Base-by-base conservation (phyloP, 2,797 vertebrate species). In the Manis javanica region DNA sequence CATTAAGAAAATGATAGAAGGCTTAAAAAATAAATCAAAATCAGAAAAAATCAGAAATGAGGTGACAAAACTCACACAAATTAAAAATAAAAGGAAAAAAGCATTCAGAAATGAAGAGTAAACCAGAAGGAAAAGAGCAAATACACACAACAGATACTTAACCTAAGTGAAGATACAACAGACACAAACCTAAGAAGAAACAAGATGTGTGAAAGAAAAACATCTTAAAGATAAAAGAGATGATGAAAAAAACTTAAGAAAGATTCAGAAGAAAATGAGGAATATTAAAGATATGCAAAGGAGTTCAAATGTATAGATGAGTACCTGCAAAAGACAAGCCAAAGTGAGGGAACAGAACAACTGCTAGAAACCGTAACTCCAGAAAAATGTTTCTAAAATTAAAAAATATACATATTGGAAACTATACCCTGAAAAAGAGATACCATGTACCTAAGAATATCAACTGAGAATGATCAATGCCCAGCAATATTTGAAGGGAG, bases 261-360 rank as follows among this genome's bases (percentile, higher is more conserved):
- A 72, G 12, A 82, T 59, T 89, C 26, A 89, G 74, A 53, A 95
- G 51, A 90, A 92, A 96, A 88, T 75, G 42, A 84, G 5, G 69
- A 82, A 75, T 89, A 87, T 61, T 88, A 79, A 90, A 71, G 24
- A 90, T 77, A 79, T 18, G 16, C 46, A 85, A 85, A 59, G 24
- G 26, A 86, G 2, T 5, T 4, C 5, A 9, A 91, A 42, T 2
- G 4, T 42, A 49, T 61, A 77, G 61, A 42, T 42, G 46, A 57
- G 23, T 78, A 6, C n/a, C 23, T 9, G 1, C 21, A 77, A 21
- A 85, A 95, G 46, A 92, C 77, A 95, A 75, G 39, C 11, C 53
- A 93, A 46, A 82, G 29, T 66, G n/a, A 83, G 18, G 24, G 31
- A 83, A 69, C 16, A 85, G 55, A 84, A 84, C 31, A 90, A 74